These are phyloP conservation scores for Melanotaenia maccullochi DNA, from an alignment of 2,797 vertebrate species.

Conservation along the genomic window DNA sequence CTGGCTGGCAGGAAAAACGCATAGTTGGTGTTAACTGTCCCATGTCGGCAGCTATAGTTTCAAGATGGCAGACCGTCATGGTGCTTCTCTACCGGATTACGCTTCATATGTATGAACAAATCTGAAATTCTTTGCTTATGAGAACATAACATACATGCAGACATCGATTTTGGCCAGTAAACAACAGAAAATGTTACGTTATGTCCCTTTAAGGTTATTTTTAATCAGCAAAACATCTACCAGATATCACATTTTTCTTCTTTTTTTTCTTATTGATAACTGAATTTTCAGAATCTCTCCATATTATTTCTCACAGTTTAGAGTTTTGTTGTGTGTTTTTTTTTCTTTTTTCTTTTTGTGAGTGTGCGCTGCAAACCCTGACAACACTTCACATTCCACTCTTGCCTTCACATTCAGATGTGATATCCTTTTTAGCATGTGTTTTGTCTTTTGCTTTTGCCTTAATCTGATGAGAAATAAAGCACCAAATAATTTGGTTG, in stretches of 20 bases:
- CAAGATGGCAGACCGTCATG: too few relatives aligned
- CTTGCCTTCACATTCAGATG: background rate
- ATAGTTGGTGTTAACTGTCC: too few relatives aligned
- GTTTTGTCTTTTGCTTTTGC: background rate
- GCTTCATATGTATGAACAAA: too few relatives aligned
- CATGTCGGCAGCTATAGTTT: too few relatives aligned
- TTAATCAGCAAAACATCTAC: background rate
- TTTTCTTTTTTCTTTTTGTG: background rate
- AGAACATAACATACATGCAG: too few relatives aligned
- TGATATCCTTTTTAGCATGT: background rate
- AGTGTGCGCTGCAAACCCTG: background rate
- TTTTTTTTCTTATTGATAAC: background rate
- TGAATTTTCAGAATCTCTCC: background rate
- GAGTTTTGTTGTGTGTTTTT: too few relatives aligned
- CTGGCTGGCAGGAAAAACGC: too few relatives aligned
- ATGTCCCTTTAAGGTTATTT: background rate
- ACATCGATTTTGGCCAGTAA: too few relatives aligned
- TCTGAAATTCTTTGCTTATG: too few relatives aligned
- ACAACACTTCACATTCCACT: background rate
- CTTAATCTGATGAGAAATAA: background rate
- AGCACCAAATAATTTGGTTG: background rate
- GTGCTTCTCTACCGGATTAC: too few relatives aligned
- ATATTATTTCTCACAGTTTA: background rate
- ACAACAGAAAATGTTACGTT: too few relatives aligned
- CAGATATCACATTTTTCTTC: background rate